Conservation (phyloP, 2,888 invertebrate species). For the Hydropsyche betteni region DNA sequence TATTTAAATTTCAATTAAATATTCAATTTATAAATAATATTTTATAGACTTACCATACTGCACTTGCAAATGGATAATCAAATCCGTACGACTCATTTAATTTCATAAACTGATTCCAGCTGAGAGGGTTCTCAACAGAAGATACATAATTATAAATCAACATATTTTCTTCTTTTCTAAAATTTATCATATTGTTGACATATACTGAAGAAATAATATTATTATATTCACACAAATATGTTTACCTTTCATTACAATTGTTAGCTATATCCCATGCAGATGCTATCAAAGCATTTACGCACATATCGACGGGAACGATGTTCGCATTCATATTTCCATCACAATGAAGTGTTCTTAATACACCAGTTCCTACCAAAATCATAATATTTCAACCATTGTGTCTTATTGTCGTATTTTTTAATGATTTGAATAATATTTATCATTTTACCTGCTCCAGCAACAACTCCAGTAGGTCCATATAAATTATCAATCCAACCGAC, state of each 20-base stretch:
- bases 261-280: constrained; percentile 68
- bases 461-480: constrained; percentile 77
- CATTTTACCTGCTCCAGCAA: constrained; percentile 64
- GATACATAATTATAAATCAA: constrained; percentile 89
- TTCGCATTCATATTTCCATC: constrained; percentile 71
- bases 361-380: constrained; percentile 66
- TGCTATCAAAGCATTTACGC: constrained; percentile 74
- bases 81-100: constrained; percentile 65
- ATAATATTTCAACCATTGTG: no score
- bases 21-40: no score
- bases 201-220: not conserved
- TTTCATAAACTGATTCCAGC: constrained; percentile 76
- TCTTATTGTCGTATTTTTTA: no score
- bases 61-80: constrained; percentile 63
- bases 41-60: constrained; percentile 63
- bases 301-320: constrained; percentile 78
- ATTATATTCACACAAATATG: not conserved
- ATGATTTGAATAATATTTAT: not conserved
- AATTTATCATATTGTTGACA: not conserved
- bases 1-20: not conserved
- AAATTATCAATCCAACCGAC: constrained; percentile 82
- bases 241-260: constrained; percentile 50
- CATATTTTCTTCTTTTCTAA: constrained; percentile 57
- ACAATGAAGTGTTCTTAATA: constrained; percentile 73
- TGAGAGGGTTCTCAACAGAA: constrained; percentile 78